Percentiles rank a stretch among this genome's conserved stretches.
Conservation (phyloP, 2,797 vertebrate genomes). For the Myotis planiceps region DNA sequence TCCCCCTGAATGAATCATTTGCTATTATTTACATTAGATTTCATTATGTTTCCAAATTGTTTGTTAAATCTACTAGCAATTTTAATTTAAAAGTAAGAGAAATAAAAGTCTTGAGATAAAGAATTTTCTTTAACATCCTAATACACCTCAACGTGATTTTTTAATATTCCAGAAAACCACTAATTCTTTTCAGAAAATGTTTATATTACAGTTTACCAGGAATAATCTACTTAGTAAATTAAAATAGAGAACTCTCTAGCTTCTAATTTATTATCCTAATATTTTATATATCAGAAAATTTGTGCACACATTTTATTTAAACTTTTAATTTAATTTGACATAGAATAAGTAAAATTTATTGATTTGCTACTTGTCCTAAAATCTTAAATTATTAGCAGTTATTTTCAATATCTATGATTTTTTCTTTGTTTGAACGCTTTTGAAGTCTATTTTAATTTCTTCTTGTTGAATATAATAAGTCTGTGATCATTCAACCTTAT, state of each 20-base stretch:
- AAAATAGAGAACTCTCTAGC: background rate
- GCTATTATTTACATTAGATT: background rate
- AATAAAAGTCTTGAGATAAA: background rate
- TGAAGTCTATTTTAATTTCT: background rate
- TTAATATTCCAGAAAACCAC: background rate
- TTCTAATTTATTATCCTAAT: background rate
- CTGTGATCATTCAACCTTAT: background rate
- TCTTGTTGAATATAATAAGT: background rate
- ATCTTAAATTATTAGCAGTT: background rate
- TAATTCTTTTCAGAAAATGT: background rate
- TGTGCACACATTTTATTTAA: background rate
- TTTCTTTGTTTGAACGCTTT: background rate
- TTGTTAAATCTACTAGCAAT: background rate
- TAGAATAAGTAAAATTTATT: background rate
- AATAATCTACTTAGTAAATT: background rate
- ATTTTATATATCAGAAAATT: background rate
- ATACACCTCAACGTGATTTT: background rate
- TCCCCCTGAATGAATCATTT: background rate
- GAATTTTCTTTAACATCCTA: background rate
- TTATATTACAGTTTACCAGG: background rate
- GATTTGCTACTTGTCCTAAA: background rate
- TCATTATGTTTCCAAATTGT: conserved; percentile 6
- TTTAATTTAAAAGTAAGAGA: conserved; percentile 8
- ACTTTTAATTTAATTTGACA: background rate
- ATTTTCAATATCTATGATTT: background rate